Percentiles rank a stretch among this genome's conserved stretches.
Evolutionary conservation across 2,113 vertebrate species (phyloP).

Genomic region (Trichomycterus rosablanca): DNA sequence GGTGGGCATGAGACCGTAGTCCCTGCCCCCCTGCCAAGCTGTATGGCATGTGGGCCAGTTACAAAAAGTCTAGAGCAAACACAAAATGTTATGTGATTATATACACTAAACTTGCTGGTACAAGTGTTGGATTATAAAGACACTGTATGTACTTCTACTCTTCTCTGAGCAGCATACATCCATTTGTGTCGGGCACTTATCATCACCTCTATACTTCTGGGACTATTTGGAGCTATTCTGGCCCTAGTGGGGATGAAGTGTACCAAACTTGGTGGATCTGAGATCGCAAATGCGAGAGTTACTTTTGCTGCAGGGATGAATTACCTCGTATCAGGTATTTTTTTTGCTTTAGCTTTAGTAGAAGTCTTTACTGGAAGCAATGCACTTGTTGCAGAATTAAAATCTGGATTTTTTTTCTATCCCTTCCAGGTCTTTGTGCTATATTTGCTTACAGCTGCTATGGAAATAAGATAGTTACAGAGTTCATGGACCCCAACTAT

Average conservation of each 20-base stretch:
- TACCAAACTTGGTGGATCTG: constrained; percentile 87
- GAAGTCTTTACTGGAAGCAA: too few relatives aligned
- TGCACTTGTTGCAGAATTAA: too few relatives aligned
- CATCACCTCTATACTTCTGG: constrained; percentile 82
- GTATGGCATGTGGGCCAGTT: too few relatives aligned
- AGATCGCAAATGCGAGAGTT: constrained; percentile 82
- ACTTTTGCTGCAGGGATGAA: constrained; percentile 85
- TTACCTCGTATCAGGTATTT: constrained; percentile 83
- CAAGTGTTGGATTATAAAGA: too few relatives aligned
- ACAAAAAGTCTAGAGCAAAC: too few relatives aligned
- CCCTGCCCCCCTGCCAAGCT: too few relatives aligned
- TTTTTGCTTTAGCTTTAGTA: not conserved
- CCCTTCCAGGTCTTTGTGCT: constrained; percentile 75
- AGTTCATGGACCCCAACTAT: constrained; percentile 83
- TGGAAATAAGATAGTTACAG: constrained; percentile 81
- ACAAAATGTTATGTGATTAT: too few relatives aligned
- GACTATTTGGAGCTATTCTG: constrained; percentile 81
- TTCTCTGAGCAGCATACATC: constrained; percentile 77
- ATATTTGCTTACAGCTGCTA: constrained; percentile 86
- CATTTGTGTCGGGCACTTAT: constrained; percentile 91
- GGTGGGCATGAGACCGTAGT: too few relatives aligned
- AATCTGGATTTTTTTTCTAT: not conserved
- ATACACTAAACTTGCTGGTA: too few relatives aligned
- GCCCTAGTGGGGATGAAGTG: constrained; percentile 95
- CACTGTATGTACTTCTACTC: not conserved